phyloP scores from a whole-genome alignment of 2,113 vertebrate species.

The Leptocoma aspasia region DNA sequence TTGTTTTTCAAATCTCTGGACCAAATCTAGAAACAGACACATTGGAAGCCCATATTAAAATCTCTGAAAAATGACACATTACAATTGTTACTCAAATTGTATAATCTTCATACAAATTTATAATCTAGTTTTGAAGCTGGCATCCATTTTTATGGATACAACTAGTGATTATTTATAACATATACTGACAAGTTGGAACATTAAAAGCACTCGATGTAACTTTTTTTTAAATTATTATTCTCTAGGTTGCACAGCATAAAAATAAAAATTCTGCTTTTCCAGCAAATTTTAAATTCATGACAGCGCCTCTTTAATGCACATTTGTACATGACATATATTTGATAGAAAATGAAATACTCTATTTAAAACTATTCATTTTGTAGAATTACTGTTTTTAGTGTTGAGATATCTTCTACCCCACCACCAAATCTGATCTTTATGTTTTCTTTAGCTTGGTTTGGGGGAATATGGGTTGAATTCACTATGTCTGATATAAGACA shows the following conservation, averaged over 20 bases:
- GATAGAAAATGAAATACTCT: neutral
- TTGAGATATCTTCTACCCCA: neutral
- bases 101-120: neutral
- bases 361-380: neutral
- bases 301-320: neutral
- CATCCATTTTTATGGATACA: neutral
- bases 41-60: neutral
- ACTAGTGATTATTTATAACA: neutral
- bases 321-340: neutral
- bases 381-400: neutral
- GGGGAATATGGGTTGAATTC: fast-evolving
- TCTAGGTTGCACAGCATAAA: neutral
- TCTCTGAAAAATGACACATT: neutral
- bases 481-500: neutral
- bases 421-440: neutral
- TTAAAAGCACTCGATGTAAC: neutral
- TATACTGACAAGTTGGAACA: neutral
- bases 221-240: neutral
- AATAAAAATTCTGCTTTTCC: neutral
- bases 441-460: neutral
- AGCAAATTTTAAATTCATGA: neutral
- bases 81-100: neutral
- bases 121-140: neutral
- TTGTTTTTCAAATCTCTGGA: neutral
- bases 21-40: neutral